Evolutionary conservation across 1,140 invertebrate species (phyloP), one percentile per base, ranked within the genome.

Genomic region (Ostrea denselamellosa): DNA sequence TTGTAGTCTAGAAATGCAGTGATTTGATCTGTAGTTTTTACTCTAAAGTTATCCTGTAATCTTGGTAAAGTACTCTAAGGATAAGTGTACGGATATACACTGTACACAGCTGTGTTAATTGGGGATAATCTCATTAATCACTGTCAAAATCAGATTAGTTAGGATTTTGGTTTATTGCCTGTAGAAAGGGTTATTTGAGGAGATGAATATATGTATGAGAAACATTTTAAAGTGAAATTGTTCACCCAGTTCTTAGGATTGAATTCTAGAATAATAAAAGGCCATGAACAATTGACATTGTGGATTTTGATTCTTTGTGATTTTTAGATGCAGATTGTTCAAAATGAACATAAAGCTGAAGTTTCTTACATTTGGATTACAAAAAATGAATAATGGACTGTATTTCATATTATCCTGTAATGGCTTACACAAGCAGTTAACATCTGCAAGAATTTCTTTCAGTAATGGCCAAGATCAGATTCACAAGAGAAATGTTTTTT

Each of bases 121-220:
- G 68, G 68, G 68, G 68, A 77, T 77, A 77, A 77, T 77, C 68
- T 34, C 25, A 77, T 77, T 77, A 77, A 77, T 77, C 68, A 77
- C 28, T 77, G 68, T 77, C 68, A 77, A 77, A 34, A 77, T 77
- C 68, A 77, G 68, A 77, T 77, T 77, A 77, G 25, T 77, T 12
- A 14, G 68, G 68, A 77, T 77, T 77, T 28, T 8, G 68, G 68
- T 28, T 34, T 71, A 77, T 77, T 77, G 68, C 28, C 68, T 25
- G 28, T 77, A 77, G 68, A 25, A 77, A 77, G 68, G 68, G 68
- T 77, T 77, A 77, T 77, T 77, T 77, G 68, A 77, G 68, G 68
- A 77, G 68, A 77, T 77, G 22, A 77, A 14, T 28, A 25, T 22
- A 28, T 62, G 25, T 34, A 77, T 28, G 28, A 17, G 25, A 25